These are phyloP conservation scores for Chorisops tibialis DNA, from an alignment of 2,888 invertebrate species.

Conservation along the genomic window DNA sequence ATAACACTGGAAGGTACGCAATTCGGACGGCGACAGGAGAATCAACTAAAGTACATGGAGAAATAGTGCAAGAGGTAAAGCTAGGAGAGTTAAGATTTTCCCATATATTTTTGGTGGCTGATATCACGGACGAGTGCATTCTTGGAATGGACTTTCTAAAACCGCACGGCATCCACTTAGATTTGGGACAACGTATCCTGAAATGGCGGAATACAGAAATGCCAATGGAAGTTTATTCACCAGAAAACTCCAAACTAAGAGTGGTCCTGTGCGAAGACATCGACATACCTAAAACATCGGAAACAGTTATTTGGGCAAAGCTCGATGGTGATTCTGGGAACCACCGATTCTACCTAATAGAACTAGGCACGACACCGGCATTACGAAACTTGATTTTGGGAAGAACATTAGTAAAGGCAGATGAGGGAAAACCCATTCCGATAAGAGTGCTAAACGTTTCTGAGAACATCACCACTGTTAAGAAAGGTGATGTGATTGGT, in stretches of 20 bases:
- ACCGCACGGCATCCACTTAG: not conserved
- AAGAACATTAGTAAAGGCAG: not conserved
- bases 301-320: slow-evolving; percentile 3
- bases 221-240: not conserved
- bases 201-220: not conserved
- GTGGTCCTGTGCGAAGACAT: not conserved
- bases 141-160: slow-evolving; percentile 2
- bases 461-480: no score
- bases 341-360: not conserved
- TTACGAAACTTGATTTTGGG: not conserved
- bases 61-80: not conserved
- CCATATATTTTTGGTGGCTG: not conserved
- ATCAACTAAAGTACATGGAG: not conserved
- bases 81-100: not conserved
- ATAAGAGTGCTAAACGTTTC: not conserved
- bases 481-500: not conserved
- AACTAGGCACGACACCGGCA: not conserved
- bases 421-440: not conserved
- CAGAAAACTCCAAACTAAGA: not conserved
- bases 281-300: not conserved
- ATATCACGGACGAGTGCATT: slow-evolving; percentile 6
- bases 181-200: not conserved
- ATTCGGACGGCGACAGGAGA: not conserved
- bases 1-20: not conserved
- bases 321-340: not conserved